These are phyloP conservation scores for Ennomos fuscantarius DNA, from an alignment of 2,888 invertebrate genomes.

Conservation along the genomic window DNA sequence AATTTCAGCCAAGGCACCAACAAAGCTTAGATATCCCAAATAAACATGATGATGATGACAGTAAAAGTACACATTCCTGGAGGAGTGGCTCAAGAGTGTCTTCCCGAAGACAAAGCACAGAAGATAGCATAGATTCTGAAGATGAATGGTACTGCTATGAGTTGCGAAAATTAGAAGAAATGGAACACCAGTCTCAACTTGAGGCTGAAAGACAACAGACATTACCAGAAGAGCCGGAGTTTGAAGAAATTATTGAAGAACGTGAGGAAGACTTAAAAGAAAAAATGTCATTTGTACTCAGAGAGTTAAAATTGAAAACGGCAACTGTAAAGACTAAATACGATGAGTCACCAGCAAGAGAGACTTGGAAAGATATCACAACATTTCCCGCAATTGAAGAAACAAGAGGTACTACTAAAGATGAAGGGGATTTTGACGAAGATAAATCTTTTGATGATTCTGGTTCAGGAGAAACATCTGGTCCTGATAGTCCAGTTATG, in stretches of 20 bases:
- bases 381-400: slow-evolving; percentile 81
- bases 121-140: slow-evolving; percentile 96
- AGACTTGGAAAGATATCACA: slow-evolving; percentile 77
- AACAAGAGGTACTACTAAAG: slow-evolving; percentile 60
- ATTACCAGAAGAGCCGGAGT: slow-evolving; percentile 86
- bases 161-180: slow-evolving; percentile 92
- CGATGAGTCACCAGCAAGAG: slow-evolving; percentile 68
- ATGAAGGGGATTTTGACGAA: slow-evolving; percentile 66
- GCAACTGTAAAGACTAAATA: slow-evolving; percentile 73
- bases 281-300: slow-evolving; percentile 91
- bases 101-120: slow-evolving; percentile 95
- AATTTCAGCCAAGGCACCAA: slow-evolving; percentile 88
- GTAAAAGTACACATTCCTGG: slow-evolving; percentile 94
- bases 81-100: slow-evolving; percentile 94
- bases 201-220: slow-evolving; percentile 87
- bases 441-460: slow-evolving; percentile 85
- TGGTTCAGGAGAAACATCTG: slow-evolving; percentile 93
- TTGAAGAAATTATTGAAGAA: slow-evolving; percentile 79
- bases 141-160: slow-evolving; percentile 98
- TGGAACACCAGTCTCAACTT: slow-evolving; percentile 90
- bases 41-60: slow-evolving; percentile 92
- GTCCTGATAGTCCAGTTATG: slow-evolving; percentile 93
- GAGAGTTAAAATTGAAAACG: slow-evolving; percentile 90
- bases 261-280: slow-evolving; percentile 89
- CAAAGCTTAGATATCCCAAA: slow-evolving; percentile 93